Evolutionary conservation across 2,797 vertebrate species (phyloP).

Genomic region (Bovichtus variegatus): DNA sequence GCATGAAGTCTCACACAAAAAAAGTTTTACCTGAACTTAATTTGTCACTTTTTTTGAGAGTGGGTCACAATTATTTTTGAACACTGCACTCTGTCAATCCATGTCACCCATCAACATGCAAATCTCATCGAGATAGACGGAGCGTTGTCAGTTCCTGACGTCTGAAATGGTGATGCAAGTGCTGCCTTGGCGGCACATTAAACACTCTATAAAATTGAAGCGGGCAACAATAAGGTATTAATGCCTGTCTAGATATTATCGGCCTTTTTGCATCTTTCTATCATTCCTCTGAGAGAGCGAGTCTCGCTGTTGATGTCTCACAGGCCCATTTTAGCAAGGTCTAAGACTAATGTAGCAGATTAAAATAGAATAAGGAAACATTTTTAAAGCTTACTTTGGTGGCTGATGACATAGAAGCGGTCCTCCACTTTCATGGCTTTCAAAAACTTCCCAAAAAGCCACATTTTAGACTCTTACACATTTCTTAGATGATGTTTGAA

Average conservation of each 20-base stretch:
- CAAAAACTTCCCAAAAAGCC: background rate
- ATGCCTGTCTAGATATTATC: conserved; percentile 25
- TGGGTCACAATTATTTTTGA: background rate
- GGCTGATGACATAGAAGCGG: background rate
- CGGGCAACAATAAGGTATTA: conserved; percentile 28
- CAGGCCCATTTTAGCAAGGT: conserved; percentile 18
- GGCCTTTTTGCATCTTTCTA: conserved; percentile 32
- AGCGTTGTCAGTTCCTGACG: conserved; percentile 6
- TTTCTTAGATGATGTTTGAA: background rate
- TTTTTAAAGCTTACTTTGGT: conserved; percentile 3
- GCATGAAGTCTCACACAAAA: background rate
- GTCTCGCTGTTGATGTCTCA: conserved; percentile 17
- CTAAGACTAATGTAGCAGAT: conserved; percentile 40
- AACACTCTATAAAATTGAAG: conserved; percentile 29
- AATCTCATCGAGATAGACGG: background rate
- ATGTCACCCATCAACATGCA: background rate
- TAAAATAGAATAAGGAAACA: conserved; percentile 45
- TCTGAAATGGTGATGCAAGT: conserved; percentile 7
- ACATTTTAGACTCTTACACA: background rate
- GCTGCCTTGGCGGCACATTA: conserved; percentile 20
- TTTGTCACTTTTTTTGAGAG: background rate
- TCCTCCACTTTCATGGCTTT: background rate
- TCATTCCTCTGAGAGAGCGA: conserved; percentile 24
- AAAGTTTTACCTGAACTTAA: background rate
- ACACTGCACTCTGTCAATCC: background rate